phyloP scores from a whole-genome alignment of 2,113 vertebrate species.

The Cranoglanis bouderius region DNA sequence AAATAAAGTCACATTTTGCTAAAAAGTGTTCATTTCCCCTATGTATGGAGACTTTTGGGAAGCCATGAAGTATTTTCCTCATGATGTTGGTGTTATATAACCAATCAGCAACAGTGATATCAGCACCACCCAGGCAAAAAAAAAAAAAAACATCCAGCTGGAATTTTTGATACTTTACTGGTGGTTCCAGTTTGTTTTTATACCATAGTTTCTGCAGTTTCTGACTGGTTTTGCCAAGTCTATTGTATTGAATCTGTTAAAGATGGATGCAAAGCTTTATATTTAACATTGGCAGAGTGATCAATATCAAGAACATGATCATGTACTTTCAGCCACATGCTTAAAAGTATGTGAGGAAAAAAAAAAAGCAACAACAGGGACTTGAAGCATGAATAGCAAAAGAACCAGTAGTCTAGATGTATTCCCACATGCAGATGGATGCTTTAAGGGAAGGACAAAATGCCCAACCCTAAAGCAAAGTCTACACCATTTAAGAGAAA shows the following conservation, averaged over 20 bases:
- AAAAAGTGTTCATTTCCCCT: too few species aligned
- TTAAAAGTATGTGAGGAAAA: not conserved
- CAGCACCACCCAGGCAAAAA: not conserved
- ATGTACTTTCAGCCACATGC: not conserved
- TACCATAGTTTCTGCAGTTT: not conserved
- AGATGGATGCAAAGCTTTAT: not conserved
- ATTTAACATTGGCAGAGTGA: not conserved
- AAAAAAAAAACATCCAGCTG: not conserved
- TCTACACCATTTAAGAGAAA: not conserved
- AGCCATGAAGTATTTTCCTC: too few species aligned
- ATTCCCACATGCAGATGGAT: slow-evolving; percentile 20
- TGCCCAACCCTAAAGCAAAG: not conserved
- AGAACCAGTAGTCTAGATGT: not conserved
- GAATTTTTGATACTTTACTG: not conserved
- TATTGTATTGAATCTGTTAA: not conserved
- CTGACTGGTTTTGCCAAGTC: not conserved
- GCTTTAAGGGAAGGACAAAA: not conserved
- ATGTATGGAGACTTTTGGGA: too few species aligned
- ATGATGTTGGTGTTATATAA: too few species aligned
- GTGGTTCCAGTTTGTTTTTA: not conserved
- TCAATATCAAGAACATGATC: too few species aligned
- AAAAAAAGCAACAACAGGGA: not conserved
- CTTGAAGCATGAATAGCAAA: not conserved
- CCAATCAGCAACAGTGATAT: too few species aligned
- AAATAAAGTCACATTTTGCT: too few species aligned